Conservation (phyloP, 1,140 invertebrate genomes). For the Arctopsyche grandis region DNA sequence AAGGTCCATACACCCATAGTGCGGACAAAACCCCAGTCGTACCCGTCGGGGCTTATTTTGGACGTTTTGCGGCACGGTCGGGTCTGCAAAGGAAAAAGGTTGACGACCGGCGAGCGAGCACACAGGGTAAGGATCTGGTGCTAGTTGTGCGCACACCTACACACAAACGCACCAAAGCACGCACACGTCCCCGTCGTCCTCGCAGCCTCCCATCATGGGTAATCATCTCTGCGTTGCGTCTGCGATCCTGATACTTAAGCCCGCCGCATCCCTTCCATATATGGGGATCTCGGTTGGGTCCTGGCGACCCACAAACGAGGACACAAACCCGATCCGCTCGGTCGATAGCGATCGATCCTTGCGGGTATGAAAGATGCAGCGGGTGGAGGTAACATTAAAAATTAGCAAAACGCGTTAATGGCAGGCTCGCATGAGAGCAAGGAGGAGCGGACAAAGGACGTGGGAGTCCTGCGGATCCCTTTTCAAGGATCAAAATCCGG, state of each 20-base stretch:
- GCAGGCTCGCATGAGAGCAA: constrained; percentile 42
- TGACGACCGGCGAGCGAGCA: neutral
- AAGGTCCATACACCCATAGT: too few relatives aligned
- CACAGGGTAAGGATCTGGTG: neutral
- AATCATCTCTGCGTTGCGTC: neutral
- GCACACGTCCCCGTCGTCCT: constrained; percentile 8
- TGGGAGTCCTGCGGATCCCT: constrained; percentile 51
- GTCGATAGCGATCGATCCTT: neutral
- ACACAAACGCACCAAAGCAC: neutral
- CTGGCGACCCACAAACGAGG: neutral
- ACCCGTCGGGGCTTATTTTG: too few relatives aligned
- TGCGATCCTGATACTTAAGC: constrained; percentile 44
- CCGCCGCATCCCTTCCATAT: constrained; percentile 51
- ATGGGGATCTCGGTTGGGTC: constrained; percentile 31
- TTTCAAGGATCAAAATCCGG: constrained; percentile 43
- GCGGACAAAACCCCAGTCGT: too few relatives aligned
- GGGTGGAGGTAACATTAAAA: constrained; percentile 35
- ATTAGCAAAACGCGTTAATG: constrained; percentile 50
- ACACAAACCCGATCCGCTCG: too few relatives aligned
- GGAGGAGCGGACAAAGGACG: neutral
- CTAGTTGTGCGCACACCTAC: neutral
- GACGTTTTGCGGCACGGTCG: neutral
- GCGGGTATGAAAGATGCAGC: neutral
- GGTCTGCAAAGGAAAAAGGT: neutral
- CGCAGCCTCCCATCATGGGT: neutral